A percentile compares a stretch with the other conserved stretches of the same genome.
Conservation (phyloP, 2,113 vertebrate genomes). For the Tachycineta bicolor region DNA sequence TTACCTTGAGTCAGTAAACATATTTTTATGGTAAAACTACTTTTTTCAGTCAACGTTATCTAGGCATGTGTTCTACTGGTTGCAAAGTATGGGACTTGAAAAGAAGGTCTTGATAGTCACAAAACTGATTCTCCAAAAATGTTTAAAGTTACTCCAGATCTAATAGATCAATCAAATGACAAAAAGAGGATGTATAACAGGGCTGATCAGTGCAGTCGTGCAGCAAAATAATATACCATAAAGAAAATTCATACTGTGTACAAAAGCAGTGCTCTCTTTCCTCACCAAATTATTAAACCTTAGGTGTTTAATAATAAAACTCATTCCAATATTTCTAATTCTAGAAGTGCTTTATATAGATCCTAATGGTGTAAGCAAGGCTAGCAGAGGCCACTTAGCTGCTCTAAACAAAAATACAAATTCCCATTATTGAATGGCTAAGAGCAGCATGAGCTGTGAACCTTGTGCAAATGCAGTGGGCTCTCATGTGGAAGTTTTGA, state of each 20-base stretch:
- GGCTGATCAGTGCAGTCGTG: not conserved
- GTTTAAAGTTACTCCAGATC: not conserved
- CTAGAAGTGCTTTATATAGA: not conserved
- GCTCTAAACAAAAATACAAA: not conserved
- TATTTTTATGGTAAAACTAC: not conserved
- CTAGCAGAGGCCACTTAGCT: not conserved
- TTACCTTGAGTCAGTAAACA: not conserved
- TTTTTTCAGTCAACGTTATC: not conserved
- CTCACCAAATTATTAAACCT: not conserved
- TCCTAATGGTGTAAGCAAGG: not conserved
- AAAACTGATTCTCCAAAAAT: not conserved
- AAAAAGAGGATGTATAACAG: not conserved
- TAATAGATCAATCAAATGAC: not conserved
- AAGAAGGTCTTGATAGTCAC: not conserved
- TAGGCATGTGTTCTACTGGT: not conserved
- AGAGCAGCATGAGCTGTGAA: not conserved
- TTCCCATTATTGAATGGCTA: rapidly evolving
- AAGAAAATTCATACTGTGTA: not conserved
- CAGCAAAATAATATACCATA: not conserved
- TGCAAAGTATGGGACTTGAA: not conserved
- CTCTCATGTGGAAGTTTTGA: not conserved
- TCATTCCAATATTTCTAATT: not conserved
- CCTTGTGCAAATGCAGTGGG: not conserved
- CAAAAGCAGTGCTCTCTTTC: not conserved
- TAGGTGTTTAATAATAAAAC: not conserved